Base-by-base conservation (phyloP, 2,797 vertebrate species). In the Urocyon cinereoargenteus region DNA sequence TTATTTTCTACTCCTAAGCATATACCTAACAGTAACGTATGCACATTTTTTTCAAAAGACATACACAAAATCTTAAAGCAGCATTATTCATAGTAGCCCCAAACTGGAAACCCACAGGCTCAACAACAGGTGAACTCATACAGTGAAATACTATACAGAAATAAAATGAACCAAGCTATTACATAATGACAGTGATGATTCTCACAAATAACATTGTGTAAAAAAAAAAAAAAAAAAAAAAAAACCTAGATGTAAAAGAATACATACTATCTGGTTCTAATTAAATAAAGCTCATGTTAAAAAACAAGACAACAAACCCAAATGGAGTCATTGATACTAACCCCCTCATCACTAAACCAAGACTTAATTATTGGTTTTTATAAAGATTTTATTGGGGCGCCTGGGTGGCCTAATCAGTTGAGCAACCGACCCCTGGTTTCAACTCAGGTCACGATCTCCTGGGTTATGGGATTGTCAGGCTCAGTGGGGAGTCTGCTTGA, bases 1-100 rank as follows among this genome's bases (percentile, higher is more conserved):
- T 94, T 78, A 70, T 85, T 92, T 88, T 89, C 66, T 89, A 82
- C 66, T 95, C 62, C 45, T 95, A 72, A 94, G 34, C 40, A 95
- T 75, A 90, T 78, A 68, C 2, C 12, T 61, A 84, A 88, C 10
- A 64, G 5, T 68, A 95, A 82, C 66, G 26, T 3, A 72, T 62
- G n/a, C 12, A 70, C 6, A 83, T 53, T 87, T 83, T 18, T 62
- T 68, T 78, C 57, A 86, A 94, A 90, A 79, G 10, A 87, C 14
- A 24, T 26, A 82, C 40, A 95, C 14, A 85, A 87, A 82, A 72
- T 53, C n/a, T 66, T 88, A 24, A 40, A 79, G 19, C 26, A 62
- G 6, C 10, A 73, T 87, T 93, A 86, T 79, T 95, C 36, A 40
- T 84, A 84, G 11, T 53, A 86, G 49, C 16, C 81, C 16, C 53